phyloP scores from a whole-genome alignment of 2,113 vertebrate species.

The Poeciliopsis occidentalis region DNA sequence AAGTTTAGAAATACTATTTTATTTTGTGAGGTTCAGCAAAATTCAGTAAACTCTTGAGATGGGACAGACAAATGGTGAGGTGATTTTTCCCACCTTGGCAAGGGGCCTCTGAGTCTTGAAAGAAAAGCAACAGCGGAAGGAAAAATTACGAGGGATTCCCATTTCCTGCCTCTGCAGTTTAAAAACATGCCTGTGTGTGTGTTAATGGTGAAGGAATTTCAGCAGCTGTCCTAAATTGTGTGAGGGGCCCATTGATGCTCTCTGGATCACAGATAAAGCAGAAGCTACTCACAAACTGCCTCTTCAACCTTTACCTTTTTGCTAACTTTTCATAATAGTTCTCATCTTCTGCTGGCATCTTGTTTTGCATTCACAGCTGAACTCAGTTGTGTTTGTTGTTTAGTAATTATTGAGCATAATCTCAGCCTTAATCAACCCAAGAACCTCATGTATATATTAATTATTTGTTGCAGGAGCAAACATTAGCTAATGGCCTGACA shows the following conservation, averaged over 20 bases:
- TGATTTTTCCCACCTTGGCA: conserved; percentile 68
- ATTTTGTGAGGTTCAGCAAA: conserved; percentile 19
- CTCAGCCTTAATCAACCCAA: conserved; percentile 6
- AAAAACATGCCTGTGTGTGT: conserved; percentile 56
- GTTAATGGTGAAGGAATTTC: conserved; percentile 75
- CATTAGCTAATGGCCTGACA: conserved; percentile 37
- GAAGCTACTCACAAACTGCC: conserved; percentile 13
- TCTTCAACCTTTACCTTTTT: neutral
- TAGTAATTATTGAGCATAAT: conserved; percentile 5
- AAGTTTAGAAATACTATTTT: neutral
- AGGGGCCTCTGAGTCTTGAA: conserved; percentile 68
- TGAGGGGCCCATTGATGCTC: conserved; percentile 67
- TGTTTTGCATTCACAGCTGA: neutral
- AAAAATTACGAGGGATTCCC: conserved; percentile 77
- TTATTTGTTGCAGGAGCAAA: conserved; percentile 22
- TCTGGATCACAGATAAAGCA: conserved; percentile 46
- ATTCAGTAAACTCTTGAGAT: conserved; percentile 24
- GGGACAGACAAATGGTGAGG: conserved; percentile 71
- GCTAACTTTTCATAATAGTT: conserved; percentile 1
- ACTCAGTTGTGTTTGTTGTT: neutral
- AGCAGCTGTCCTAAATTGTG: conserved; percentile 77
- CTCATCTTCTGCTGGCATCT: neutral
- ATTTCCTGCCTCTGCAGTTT: conserved; percentile 71
- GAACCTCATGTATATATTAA: conserved; percentile 18
- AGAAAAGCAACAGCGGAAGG: conserved; percentile 73